Base-by-base conservation (phyloP, 2,797 vertebrate species). In the Poliocrania exsul region DNA sequence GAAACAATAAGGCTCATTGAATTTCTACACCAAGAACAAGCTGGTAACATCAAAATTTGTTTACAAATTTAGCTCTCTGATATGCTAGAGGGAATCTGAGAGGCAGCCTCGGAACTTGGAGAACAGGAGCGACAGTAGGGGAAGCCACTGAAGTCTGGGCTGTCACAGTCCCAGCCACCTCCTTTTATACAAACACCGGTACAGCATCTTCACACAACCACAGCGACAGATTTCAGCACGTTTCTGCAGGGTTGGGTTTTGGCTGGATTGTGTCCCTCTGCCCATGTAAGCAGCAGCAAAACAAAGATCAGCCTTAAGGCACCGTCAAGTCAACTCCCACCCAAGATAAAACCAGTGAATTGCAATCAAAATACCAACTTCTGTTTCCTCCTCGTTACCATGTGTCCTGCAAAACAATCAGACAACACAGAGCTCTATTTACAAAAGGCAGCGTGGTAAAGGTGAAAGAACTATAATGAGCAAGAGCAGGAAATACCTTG, bases 301-400 rank as follows among this genome's bases (percentile, higher is more conserved):
- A 78, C 24, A 67, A 69, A 73, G 47, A 42, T 11, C 6, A 74
- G 46, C 31, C 37, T 70, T 49, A 73, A 44, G 49, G 47, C 38
- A 93, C 15, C 6, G 0, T 12, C 28, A 57, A 53, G 51, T 29
- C 50, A 81, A 57, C 19, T 56, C 62, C n/a, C 80, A 81, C 54
- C 38, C 81, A 53, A 90, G 64, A 86, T 29, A 88, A 92, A 89
- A 73, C 31, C 61, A 75, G 33, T 0, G 1, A 79, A 29, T 3
- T 77, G 81, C 47, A 87, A 88, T 42, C 77, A 62, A 80, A 96
- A 86, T 49, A 62, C 25, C 13, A 89, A 19, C 67, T 90, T 78
- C 62, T 86, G 51, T 40, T 94, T 96, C 81, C 70, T 87, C 28
- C 70, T 94, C 46, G 69, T 84, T 95, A 74, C 75, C 56, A 74